phyloP scores from a whole-genome alignment of 2,888 invertebrate species.

The Caenorhabditis sp. region DNA sequence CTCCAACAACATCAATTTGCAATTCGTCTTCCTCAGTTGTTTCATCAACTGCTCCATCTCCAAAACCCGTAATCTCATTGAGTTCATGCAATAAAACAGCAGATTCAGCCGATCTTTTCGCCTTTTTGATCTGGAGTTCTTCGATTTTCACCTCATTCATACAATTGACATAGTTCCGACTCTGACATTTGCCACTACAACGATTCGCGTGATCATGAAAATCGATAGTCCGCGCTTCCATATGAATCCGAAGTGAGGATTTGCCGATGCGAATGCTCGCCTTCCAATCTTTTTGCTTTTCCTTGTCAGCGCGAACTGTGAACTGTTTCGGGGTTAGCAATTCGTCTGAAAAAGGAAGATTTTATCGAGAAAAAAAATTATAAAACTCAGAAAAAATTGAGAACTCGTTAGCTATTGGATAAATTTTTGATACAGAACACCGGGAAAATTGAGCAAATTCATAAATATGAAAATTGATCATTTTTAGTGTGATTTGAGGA shows the following conservation, averaged over 20 bases:
- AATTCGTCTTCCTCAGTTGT: not conserved
- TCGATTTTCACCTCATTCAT: constrained; percentile 7
- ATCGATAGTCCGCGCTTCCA: constrained; percentile 72
- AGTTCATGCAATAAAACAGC: constrained; percentile 3
- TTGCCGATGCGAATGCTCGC: constrained; percentile 71
- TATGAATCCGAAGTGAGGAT: constrained; percentile 69
- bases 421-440: too few species aligned
- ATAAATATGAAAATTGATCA: too few species aligned
- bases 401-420: too few species aligned
- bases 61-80: constrained; percentile 8
- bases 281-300: constrained; percentile 73
- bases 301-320: constrained; percentile 72
- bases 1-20: not conserved
- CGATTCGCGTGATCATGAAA: constrained; percentile 71
- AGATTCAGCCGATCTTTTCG: constrained; percentile 14
- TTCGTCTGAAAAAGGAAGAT: constrained; percentile 42
- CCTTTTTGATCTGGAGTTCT: constrained; percentile 13
- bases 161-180: constrained; percentile 59
- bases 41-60: constrained; percentile 7
- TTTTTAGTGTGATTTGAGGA: too few species aligned
- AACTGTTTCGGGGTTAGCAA: constrained; percentile 72
- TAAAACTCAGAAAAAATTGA: too few species aligned
- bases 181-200: constrained; percentile 72
- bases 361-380: too few species aligned
- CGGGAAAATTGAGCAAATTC: too few species aligned